Base-by-base conservation (phyloP, 2,888 invertebrate genomes). In the Caenorhabditis angaria region DNA sequence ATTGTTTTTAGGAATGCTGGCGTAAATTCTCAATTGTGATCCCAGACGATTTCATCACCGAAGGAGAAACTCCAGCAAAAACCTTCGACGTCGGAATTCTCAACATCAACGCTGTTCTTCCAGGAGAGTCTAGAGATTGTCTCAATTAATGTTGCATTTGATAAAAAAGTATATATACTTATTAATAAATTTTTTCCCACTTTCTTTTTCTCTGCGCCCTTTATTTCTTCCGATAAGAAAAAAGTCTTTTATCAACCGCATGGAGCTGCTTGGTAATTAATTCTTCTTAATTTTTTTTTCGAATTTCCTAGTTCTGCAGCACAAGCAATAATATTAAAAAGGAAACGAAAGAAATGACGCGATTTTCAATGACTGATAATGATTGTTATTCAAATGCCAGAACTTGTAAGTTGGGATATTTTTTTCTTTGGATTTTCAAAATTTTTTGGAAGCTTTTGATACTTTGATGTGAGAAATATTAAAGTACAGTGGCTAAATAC, bases 41-140 rank as follows among this genome's bases (percentile, higher is more conserved):
- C 51, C 83, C 83, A 20, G 80, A 83, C 50, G 78, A 77, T 28
- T 82, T 72, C 65, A 75, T 84, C 59, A 75, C 78, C 28, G 81
- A 82, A 25, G 81, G 83, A 25, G 78, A 51, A 0, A 65, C 55
- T 18, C 80, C 83, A 14, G 69, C 63, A n/a, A 82, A 80, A 65
- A 76, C 77, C 10, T 85, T 83, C 61, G 81, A 83, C 56, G 81
- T 82, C 29, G 84, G 84, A 68, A 70, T 78, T 22, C 73, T 85
- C 55, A 85, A 83, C 70, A 70, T 85, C 35, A 76, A 79, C 22
- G 84, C 78, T 10, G 70, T 81, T 25, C 78, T 82, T 14, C 83
- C 84, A 32, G 84, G 84, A 70, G 84, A 85, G 53, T 72, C 77
- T 41, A 68, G 84, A 10, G 84, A 85, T 51, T 85, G 82, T 61